Evolutionary conservation across 2,113 vertebrate species (phyloP), one percentile per base, ranked within the genome.

Genomic region (Hypanus sabinus): DNA sequence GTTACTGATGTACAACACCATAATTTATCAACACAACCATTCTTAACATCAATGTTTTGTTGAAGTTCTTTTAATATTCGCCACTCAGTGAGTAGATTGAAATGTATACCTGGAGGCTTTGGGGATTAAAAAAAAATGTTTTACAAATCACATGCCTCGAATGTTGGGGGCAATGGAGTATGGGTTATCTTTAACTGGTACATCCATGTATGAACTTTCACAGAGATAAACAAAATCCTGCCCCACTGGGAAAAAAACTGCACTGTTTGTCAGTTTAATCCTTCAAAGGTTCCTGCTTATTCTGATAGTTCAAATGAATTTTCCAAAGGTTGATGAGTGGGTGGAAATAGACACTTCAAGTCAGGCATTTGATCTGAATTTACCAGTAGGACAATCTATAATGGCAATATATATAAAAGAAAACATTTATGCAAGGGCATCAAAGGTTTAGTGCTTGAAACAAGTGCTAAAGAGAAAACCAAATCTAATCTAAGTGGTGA

Each of bases 361-460:
- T 57, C 38, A 85, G 8, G 10, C 8, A 38, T 60, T 5, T 24
- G 27, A 11, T 30, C 55, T 30, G 27, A 87, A 10, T 60, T 87
- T 87, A n/a, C 55, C 24, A 87, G 57, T 12, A n/a, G 11, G 11
- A 60, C 81, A 83, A 85, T 27, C 27, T 5, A 55, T 12, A 87
- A 62, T 27, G 11, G 27, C 57, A 68, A 12, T 68, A 33, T 90
- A 46, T 46, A 46, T n/a, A 33, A 90, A 90, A 90, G 6, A 38
- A 46, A 55, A 83, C 1, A 81, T 81, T 65, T 6, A 90, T 36
- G n/a, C 1, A n/a, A 90, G 62, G 57, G 60, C 27, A 36, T 33
- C n/a, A 90, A 90, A 65, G 14, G 27, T 90, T 90, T 27, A 90
- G n/a, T 30, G 30, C n/a, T 46, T 90, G 85, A 60, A 90, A n/a